These are phyloP conservation scores for Boloria euphrosyne DNA, from an alignment of 2,888 invertebrate genomes.

Conservation along the genomic window DNA sequence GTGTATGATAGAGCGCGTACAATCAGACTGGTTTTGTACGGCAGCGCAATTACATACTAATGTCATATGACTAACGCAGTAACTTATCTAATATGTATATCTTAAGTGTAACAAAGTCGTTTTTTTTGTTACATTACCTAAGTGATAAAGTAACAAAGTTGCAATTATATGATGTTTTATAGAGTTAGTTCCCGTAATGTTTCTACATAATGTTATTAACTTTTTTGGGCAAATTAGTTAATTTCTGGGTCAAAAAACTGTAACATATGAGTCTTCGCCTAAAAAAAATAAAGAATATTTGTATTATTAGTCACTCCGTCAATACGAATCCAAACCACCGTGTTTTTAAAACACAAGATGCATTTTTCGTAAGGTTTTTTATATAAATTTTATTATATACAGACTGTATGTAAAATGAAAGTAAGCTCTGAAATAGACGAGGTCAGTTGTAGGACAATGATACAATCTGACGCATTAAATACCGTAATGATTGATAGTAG, in stretches of 20 bases:
- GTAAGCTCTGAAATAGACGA: neutral
- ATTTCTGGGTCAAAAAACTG: too few relatives aligned
- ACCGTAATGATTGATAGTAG: constrained; percentile 18
- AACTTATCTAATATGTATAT: constrained; percentile 8
- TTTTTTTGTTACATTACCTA: neutral
- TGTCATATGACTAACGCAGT: constrained; percentile 2
- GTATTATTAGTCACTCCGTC: too few relatives aligned
- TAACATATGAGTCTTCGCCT: too few relatives aligned
- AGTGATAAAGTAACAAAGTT: constrained; percentile 14
- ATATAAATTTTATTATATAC: too few relatives aligned
- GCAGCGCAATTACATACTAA: neutral
- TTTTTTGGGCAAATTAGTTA: too few relatives aligned
- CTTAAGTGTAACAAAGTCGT: constrained; percentile 1
- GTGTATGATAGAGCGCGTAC: neutral
- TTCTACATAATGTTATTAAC: too few relatives aligned
- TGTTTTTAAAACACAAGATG: too few relatives aligned
- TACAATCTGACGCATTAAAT: constrained; percentile 15
- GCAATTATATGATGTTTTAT: neutral
- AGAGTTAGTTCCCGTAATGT: neutral
- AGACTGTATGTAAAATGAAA: neutral
- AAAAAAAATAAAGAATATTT: too few relatives aligned
- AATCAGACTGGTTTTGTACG: neutral
- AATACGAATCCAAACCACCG: too few relatives aligned
- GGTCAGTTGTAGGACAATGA: constrained; percentile 17
- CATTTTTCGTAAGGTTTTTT: too few relatives aligned